These are phyloP conservation scores for Esox lucius DNA, from an alignment of 2,797 vertebrate genomes.

Conservation along the genomic window DNA sequence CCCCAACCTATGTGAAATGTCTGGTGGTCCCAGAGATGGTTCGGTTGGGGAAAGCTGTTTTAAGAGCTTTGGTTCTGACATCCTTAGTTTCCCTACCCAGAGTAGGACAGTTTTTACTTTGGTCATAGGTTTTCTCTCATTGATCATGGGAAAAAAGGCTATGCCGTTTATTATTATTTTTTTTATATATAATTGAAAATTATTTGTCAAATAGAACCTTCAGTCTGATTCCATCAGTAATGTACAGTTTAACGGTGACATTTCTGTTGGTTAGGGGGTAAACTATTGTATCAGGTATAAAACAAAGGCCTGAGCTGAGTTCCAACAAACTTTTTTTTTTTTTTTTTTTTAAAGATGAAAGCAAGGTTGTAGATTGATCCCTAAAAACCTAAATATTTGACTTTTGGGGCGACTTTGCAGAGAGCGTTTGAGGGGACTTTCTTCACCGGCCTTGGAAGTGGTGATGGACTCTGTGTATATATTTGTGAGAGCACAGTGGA, in stretches of 20 bases:
- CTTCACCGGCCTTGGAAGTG: not conserved
- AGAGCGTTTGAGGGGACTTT: not conserved
- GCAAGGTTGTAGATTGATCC: too few relatives aligned
- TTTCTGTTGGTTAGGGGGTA: not conserved
- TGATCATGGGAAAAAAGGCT: constrained; percentile 21
- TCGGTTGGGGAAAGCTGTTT: not conserved
- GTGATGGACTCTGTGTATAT: not conserved
- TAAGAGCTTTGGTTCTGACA: too few relatives aligned
- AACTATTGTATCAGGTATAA: too few relatives aligned
- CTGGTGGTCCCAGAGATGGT: too few relatives aligned
- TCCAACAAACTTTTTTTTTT: too few relatives aligned
- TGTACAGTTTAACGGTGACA: not conserved
- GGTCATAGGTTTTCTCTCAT: constrained; percentile 13
- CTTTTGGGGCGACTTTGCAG: too few relatives aligned
- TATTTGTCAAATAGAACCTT: constrained; percentile 29
- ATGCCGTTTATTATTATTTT: not conserved
- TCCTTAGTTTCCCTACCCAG: constrained; percentile 3
- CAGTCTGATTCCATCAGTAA: not conserved
- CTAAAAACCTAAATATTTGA: too few relatives aligned
- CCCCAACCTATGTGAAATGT: too few relatives aligned
- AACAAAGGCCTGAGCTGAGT: too few relatives aligned
- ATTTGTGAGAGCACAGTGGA: not conserved
- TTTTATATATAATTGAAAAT: constrained; percentile 13
- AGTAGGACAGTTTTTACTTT: not conserved
- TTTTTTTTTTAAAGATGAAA: too few relatives aligned